A percentile compares a stretch with the other conserved stretches of the same genome.
phyloP scores from a whole-genome alignment of 2,888 invertebrate species.

The Drosophila paranaensis region DNA sequence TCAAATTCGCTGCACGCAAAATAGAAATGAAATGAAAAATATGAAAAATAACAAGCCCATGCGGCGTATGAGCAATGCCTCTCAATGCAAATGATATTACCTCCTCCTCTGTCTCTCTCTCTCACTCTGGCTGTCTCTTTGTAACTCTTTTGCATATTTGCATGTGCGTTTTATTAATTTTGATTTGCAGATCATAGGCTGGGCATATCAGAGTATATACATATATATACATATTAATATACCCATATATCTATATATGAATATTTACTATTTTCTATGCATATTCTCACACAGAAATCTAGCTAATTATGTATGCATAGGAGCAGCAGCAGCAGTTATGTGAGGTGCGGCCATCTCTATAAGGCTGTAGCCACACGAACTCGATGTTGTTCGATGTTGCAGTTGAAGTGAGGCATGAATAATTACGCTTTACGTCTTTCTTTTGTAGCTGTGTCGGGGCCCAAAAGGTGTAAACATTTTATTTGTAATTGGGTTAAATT shows the following conservation, averaged over 20 bases:
- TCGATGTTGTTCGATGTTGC: conserved; percentile 5
- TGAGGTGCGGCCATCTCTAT: conserved; percentile 43
- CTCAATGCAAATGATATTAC: conserved; percentile 33
- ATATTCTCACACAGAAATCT: conserved; percentile 60
- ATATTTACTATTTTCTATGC: conserved; percentile 51
- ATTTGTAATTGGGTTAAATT: conserved; percentile 39
- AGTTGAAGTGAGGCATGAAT: conserved; percentile 29
- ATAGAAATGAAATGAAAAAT: background rate
- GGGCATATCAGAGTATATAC: background rate
- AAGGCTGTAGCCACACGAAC: conserved; percentile 19
- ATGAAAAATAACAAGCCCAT: conserved; percentile 17
- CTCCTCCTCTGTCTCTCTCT: background rate
- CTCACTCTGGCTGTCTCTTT: no score
- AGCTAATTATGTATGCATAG: conserved; percentile 66
- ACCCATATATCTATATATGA: conserved; percentile 8
- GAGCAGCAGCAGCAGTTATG: conserved; percentile 31
- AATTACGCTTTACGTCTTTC: conserved; percentile 26
- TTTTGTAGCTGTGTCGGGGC: background rate
- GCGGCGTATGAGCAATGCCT: conserved; percentile 48
- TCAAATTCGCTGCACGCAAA: conserved; percentile 48
- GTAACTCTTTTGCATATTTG: conserved; percentile 47
- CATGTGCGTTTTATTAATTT: conserved; percentile 49
- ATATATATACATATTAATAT: background rate
- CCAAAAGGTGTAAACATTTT: conserved; percentile 23
- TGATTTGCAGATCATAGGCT: conserved; percentile 25